Conservation (phyloP, 1,140 invertebrate genomes). For the Bactericera cockerelli region DNA sequence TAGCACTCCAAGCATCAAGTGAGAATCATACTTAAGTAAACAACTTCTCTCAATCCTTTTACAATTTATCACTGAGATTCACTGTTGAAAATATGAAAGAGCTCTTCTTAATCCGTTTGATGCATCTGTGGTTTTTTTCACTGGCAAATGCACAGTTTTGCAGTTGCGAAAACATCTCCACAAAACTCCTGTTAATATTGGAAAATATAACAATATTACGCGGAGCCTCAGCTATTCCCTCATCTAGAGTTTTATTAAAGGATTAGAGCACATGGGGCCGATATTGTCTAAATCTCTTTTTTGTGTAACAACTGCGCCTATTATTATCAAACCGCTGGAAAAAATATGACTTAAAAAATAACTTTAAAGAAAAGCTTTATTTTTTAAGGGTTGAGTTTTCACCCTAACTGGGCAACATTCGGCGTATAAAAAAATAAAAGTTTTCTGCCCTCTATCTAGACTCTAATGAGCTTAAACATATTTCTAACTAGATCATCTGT, state of each 20-base stretch:
- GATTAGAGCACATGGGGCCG: background rate
- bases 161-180: background rate
- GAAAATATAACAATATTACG: too few relatives aligned
- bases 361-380: conserved; percentile 5
- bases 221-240: too few relatives aligned
- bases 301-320: conserved; percentile 6
- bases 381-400: conserved; percentile 4
- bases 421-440: background rate
- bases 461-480: conserved; percentile 8
- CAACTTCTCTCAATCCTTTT: too few relatives aligned
- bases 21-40: too few relatives aligned
- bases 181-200: too few relatives aligned
- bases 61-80: too few relatives aligned
- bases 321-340: background rate
- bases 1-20: too few relatives aligned
- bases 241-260: background rate
- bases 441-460: background rate
- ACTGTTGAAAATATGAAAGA: too few relatives aligned
- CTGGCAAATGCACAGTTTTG: background rate
- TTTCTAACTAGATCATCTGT: conserved; percentile 8
- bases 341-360: conserved; percentile 1
- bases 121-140: too few relatives aligned
- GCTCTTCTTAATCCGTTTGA: too few relatives aligned
- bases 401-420: background rate
- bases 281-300: background rate